Percentiles rank a stretch among this genome's conserved stretches.
phyloP scores from a whole-genome alignment of 2,888 invertebrate species.

The Pandemis cinnamomeana region DNA sequence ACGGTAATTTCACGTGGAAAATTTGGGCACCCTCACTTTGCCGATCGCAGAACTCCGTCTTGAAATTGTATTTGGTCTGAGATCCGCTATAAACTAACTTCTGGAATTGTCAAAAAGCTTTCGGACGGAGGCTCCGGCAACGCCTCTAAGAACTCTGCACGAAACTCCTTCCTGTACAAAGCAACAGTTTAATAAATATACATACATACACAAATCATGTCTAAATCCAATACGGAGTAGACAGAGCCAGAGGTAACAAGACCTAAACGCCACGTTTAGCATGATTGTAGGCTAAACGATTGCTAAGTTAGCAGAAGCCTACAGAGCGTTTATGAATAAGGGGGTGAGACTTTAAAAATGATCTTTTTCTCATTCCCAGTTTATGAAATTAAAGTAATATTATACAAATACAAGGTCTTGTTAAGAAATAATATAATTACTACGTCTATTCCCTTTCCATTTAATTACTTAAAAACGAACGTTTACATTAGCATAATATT shows the following conservation, averaged over 20 bases:
- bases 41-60: no score
- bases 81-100: constrained; percentile 48
- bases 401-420: not conserved
- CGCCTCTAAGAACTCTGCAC: constrained; percentile 64
- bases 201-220: no score
- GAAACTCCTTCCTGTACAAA: constrained; percentile 64
- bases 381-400: not conserved
- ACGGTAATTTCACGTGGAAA: no score
- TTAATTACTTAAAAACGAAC: not conserved
- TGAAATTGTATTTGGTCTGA: no score
- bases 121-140: constrained; percentile 53
- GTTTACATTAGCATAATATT: not conserved
- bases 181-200: not conserved
- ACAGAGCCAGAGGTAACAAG: no score
- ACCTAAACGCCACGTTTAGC: no score
- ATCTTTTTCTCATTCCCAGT: no score
- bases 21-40: no score
- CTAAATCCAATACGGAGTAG: no score
- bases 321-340: no score
- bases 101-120: constrained; percentile 44
- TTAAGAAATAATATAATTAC: not conserved
- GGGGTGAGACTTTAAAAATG: not conserved
- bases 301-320: no score
- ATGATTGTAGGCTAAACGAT: no score
- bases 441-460: not conserved